Evolutionary conservation across 2,888 invertebrate species (phyloP).

Genomic region (Marasmarcha lunaedactyla): DNA sequence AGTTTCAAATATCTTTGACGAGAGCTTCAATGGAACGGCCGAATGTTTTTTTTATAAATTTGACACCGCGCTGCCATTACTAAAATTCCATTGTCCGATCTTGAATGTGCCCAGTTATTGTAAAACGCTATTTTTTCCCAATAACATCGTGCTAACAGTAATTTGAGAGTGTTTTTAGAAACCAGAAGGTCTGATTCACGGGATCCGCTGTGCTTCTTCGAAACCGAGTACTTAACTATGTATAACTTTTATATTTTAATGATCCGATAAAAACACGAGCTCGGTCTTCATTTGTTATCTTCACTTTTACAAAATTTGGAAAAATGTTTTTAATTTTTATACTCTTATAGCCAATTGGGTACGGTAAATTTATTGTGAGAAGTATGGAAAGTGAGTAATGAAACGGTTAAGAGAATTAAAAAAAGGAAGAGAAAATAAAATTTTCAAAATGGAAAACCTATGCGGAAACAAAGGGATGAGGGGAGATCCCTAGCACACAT

Average conservation of each 20-base stretch:
- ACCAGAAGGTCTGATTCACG: constrained; percentile 47
- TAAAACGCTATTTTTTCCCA: constrained; percentile 44
- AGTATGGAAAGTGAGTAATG: not conserved
- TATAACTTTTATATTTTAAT: constrained; percentile 8
- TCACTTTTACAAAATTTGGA: not conserved
- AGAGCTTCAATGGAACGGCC: constrained; percentile 57
- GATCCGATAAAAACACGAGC: constrained; percentile 15
- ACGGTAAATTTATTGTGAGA: not conserved
- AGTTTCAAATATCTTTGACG: constrained; percentile 48
- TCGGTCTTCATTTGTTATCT: not conserved
- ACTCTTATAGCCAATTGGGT: not conserved
- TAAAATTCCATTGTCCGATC: constrained; percentile 61
- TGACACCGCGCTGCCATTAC: constrained; percentile 54
- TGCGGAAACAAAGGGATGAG: constrained; percentile 48
- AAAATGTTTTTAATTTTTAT: not conserved
- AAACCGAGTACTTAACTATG: constrained; percentile 15
- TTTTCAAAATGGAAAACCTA: constrained; percentile 26
- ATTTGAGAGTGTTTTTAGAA: constrained; percentile 61
- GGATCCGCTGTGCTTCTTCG: constrained; percentile 38
- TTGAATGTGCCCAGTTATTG: constrained; percentile 39
- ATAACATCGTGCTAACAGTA: constrained; percentile 56
- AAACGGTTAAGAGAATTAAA: constrained; percentile 19
- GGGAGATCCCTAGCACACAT: constrained; percentile 54
- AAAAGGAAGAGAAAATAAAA: constrained; percentile 22
- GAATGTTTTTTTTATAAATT: constrained; percentile 44